These are phyloP conservation scores for Coenonympha arcania DNA, from an alignment of 2,888 invertebrate species.

Conservation along the genomic window DNA sequence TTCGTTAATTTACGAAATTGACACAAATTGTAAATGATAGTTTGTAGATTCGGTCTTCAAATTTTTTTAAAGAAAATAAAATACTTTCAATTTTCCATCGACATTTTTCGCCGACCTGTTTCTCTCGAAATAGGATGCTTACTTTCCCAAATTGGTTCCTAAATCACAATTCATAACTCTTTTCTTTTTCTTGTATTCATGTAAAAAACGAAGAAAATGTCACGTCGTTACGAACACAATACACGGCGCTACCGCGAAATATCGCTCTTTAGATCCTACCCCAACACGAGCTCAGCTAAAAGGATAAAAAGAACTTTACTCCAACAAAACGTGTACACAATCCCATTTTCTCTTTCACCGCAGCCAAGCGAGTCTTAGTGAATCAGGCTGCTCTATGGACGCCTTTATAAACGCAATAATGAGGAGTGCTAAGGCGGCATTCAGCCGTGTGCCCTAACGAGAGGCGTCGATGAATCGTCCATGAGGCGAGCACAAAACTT, in stretches of 20 bases:
- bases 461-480: slow-evolving; percentile 69
- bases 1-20: slow-evolving; percentile 44
- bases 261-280: slow-evolving; percentile 39
- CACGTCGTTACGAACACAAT: slow-evolving; percentile 48
- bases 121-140: no score
- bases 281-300: slow-evolving; percentile 38
- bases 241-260: slow-evolving; percentile 42
- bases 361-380: slow-evolving; percentile 63
- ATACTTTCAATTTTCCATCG: no score
- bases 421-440: slow-evolving; percentile 70
- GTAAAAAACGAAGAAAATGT: slow-evolving; percentile 29
- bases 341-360: slow-evolving; percentile 70
- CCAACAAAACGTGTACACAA: slow-evolving; percentile 68
- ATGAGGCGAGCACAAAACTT: slow-evolving; percentile 68
- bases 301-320: slow-evolving; percentile 54
- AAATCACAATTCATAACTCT: background rate
- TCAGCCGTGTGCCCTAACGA: slow-evolving; percentile 65
- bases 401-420: slow-evolving; percentile 74
- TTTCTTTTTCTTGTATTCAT: background rate
- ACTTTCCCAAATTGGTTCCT: background rate
- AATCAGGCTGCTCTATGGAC: slow-evolving; percentile 65
- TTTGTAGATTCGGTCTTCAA: background rate
- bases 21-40: background rate
- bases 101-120: no score
- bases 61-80: background rate